These are phyloP conservation scores for Urocynchramus pylzowi DNA, from an alignment of 2,113 vertebrate genomes.

Conservation along the genomic window DNA sequence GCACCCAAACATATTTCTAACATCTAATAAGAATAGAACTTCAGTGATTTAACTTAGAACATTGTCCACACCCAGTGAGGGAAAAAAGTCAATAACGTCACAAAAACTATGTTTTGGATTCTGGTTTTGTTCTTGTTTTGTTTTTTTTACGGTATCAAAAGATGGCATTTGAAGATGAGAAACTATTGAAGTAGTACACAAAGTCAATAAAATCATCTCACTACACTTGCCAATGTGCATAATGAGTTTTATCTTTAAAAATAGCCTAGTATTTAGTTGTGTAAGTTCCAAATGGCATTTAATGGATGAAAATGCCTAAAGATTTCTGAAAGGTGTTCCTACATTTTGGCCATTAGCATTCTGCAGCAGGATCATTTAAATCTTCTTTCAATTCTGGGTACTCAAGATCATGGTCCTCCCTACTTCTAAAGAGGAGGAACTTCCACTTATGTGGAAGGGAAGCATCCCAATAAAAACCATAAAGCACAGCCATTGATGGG, in stretches of 20 bases:
- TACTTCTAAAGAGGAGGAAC: not conserved
- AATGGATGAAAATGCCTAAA: not conserved
- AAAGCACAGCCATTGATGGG: not conserved
- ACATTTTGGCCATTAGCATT: not conserved
- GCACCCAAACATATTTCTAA: not conserved
- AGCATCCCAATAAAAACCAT: not conserved
- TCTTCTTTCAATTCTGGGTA: not conserved
- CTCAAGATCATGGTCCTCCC: not conserved
- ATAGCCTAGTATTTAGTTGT: not conserved
- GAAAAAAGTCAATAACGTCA: not conserved
- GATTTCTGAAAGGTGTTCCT: not conserved
- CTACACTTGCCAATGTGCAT: not conserved
- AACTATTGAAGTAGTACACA: not conserved
- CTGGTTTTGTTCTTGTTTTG: not conserved
- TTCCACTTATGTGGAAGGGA: not conserved
- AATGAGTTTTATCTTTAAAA: not conserved
- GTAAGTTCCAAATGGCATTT: not conserved
- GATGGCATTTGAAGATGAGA: constrained; percentile 6
- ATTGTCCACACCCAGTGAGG: not conserved
- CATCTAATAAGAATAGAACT: not conserved
- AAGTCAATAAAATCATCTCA: constrained; percentile 31
- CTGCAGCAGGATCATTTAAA: not conserved
- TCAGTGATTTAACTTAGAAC: not conserved
- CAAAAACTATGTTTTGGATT: not conserved
- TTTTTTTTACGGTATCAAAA: not conserved